These are phyloP conservation scores for Gephyroberyx darwinii DNA, from an alignment of 2,797 vertebrate species.

Conservation along the genomic window DNA sequence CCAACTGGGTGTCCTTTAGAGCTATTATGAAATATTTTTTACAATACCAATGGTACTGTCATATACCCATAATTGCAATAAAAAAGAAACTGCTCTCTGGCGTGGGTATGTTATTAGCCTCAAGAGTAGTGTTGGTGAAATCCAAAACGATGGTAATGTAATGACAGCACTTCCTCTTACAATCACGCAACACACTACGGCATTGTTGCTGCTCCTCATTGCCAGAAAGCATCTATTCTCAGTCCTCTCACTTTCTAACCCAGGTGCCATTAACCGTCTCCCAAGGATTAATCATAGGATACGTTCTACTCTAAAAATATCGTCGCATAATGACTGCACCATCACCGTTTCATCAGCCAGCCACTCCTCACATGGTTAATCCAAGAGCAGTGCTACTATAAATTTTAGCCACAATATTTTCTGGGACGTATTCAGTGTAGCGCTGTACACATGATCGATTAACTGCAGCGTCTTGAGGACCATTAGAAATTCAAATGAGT, in stretches of 20 bases:
- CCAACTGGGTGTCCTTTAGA: background rate
- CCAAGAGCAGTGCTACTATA: background rate
- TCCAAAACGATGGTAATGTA: background rate
- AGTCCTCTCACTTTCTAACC: background rate
- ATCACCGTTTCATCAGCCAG: background rate
- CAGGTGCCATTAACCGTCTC: background rate
- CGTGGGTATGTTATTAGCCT: background rate
- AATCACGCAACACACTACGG: background rate
- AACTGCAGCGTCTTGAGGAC: background rate
- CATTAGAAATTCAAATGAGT: background rate
- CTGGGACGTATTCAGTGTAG: background rate
- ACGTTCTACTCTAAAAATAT: too few species aligned
- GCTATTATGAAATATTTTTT: background rate
- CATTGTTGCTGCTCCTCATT: background rate
- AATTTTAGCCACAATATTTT: background rate
- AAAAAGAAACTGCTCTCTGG: background rate
- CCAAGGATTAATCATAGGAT: background rate
- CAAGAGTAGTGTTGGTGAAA: background rate
- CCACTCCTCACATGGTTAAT: too few species aligned
- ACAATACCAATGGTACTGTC: background rate
- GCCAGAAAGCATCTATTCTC: background rate
- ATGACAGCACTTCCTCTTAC: background rate
- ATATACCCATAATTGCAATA: background rate
- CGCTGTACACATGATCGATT: background rate
- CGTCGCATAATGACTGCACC: background rate